A percentile compares a stretch with the other conserved stretches of the same genome.
phyloP scores from a whole-genome alignment of 2,797 vertebrate species.

The Peromyscus aztecus region DNA sequence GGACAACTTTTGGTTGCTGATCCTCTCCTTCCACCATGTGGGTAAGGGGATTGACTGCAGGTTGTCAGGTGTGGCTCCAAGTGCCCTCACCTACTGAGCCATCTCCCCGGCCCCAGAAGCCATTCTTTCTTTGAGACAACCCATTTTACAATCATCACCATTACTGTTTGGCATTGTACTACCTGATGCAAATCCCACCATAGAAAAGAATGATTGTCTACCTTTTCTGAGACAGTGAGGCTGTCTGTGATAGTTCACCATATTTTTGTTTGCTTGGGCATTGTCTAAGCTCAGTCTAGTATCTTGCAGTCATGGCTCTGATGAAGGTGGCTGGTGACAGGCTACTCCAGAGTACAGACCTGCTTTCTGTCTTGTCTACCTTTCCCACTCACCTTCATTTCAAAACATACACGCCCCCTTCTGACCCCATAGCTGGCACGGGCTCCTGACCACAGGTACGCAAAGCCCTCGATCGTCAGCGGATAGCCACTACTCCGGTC shows the following conservation, averaged over 20 bases:
- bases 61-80: neutral
- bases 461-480: constrained; percentile 96
- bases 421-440: constrained; percentile 93
- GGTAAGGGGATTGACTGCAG: too few species aligned
- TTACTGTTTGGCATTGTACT: neutral
- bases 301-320: neutral
- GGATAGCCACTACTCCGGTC: constrained; percentile 96
- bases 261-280: neutral
- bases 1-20: neutral
- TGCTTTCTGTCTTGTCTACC: neutral
- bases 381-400: constrained; percentile 93
- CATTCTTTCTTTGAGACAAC: neutral
- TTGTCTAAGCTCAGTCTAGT: neutral
- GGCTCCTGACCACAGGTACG: constrained; percentile 96
- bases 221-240: neutral
- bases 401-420: constrained; percentile 94
- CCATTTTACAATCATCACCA: constrained; percentile 23
- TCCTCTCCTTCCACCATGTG: too few species aligned
- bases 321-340: neutral
- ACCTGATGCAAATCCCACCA: neutral
- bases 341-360: neutral
- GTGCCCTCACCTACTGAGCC: neutral
- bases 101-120: neutral
- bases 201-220: neutral
- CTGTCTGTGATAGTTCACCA: neutral